phyloP scores from a whole-genome alignment of 2,888 invertebrate genomes.

The Cephus spinipes region DNA sequence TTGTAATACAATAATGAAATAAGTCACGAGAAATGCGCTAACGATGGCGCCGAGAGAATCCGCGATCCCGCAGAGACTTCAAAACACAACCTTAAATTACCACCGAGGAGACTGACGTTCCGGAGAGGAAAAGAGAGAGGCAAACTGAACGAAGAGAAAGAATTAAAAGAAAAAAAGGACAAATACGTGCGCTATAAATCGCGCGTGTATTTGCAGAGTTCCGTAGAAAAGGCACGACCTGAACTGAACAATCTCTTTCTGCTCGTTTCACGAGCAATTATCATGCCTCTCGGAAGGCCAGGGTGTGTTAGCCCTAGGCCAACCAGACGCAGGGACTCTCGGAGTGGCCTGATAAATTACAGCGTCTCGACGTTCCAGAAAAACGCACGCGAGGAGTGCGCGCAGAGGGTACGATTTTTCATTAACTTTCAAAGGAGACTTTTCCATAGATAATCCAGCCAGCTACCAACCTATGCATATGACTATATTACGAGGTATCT shows the following conservation, averaged over 20 bases:
- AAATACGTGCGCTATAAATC: not conserved
- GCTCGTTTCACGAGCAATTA: slow-evolving; percentile 12
- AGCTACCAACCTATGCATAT: too few species aligned
- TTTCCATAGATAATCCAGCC: too few species aligned
- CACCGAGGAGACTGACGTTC: not conserved
- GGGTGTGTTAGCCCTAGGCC: slow-evolving; percentile 13
- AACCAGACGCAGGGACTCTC: slow-evolving; percentile 4
- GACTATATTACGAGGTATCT: not conserved
- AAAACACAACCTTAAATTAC: not conserved
- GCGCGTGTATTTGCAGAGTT: not conserved
- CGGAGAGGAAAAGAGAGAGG: not conserved
- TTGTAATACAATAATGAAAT: not conserved
- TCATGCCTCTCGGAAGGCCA: slow-evolving; percentile 10
- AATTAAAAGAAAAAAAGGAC: not conserved
- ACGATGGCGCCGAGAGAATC: not conserved
- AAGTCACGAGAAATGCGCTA: not conserved
- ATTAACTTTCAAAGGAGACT: not conserved
- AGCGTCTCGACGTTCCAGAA: slow-evolving; percentile 2
- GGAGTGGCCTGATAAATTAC: slow-evolving; percentile 13
- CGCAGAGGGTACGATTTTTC: not conserved
- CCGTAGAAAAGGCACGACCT: not conserved
- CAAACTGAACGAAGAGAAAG: not conserved
- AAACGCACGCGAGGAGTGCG: slow-evolving; percentile 1
- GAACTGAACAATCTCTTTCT: not conserved
- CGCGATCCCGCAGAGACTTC: not conserved